Conservation (phyloP, 2,888 invertebrate species). For the Idaea dimidiata region DNA sequence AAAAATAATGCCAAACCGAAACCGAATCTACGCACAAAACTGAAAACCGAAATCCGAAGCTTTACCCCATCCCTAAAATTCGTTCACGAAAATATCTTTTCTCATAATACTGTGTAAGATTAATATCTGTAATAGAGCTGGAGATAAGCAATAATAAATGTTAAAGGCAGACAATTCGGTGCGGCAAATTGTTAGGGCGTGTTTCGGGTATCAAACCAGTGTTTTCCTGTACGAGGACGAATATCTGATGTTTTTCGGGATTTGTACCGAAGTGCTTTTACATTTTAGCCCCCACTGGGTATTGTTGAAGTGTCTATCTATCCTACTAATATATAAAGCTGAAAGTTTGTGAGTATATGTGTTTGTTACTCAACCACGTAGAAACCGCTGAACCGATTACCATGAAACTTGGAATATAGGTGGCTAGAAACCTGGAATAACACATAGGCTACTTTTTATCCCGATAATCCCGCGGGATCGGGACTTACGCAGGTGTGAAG, state of each 20-base stretch:
- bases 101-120: constrained; percentile 55
- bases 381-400: too few species aligned
- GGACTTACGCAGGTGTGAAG: too few species aligned
- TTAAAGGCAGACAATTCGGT: constrained; percentile 47
- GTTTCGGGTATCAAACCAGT: not conserved
- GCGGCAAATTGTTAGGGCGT: constrained; percentile 29
- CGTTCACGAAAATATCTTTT: constrained; percentile 36
- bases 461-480: too few species aligned
- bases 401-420: too few species aligned
- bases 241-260: not conserved
- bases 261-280: not conserved
- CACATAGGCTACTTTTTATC: too few species aligned
- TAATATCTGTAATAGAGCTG: constrained; percentile 46
- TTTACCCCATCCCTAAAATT: constrained; percentile 16
- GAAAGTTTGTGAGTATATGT: too few species aligned
- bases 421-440: too few species aligned
- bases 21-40: not conserved
- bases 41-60: constrained; percentile 10
- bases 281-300: not conserved
- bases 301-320: not conserved
- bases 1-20: not conserved
- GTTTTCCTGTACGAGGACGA: not conserved
- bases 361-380: too few species aligned
- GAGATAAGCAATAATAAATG: constrained; percentile 54
- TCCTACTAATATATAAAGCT: too few species aligned